Conservation (phyloP, 2,888 invertebrate species). For the Polyommatus iphigenia region DNA sequence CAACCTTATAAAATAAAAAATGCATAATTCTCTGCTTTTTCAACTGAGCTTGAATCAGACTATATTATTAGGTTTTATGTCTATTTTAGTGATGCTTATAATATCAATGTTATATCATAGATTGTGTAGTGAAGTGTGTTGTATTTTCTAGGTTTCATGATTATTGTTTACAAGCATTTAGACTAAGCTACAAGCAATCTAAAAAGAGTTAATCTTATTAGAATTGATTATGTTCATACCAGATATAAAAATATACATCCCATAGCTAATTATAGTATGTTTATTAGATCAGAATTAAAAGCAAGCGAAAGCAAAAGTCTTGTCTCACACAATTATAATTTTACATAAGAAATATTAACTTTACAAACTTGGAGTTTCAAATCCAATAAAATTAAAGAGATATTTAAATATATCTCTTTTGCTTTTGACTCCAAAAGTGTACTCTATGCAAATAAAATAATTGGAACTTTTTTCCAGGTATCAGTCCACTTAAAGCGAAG, state of each 20-base stretch:
- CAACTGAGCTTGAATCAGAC: neutral
- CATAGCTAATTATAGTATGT: neutral
- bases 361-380: neutral
- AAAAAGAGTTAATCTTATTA: slow-evolving; percentile 6
- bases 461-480: neutral
- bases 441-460: neutral
- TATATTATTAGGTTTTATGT: neutral
- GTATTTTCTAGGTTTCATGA: slow-evolving; percentile 13
- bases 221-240: neutral
- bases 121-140: neutral
- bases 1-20: neutral
- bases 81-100: neutral
- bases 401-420: neutral
- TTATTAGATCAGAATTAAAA: neutral
- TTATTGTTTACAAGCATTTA: slow-evolving; percentile 11
- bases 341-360: too few species aligned
- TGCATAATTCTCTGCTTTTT: neutral
- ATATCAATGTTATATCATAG: neutral
- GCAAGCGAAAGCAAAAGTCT: too few species aligned
- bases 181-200: neutral
- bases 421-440: neutral
- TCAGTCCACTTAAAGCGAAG: slow-evolving; percentile 27
- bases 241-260: neutral
- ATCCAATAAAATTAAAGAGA: neutral
- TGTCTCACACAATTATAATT: neutral